Conservation (phyloP, 64 coral and sea anemone species). For the Catalaphyllia jardinei region DNA sequence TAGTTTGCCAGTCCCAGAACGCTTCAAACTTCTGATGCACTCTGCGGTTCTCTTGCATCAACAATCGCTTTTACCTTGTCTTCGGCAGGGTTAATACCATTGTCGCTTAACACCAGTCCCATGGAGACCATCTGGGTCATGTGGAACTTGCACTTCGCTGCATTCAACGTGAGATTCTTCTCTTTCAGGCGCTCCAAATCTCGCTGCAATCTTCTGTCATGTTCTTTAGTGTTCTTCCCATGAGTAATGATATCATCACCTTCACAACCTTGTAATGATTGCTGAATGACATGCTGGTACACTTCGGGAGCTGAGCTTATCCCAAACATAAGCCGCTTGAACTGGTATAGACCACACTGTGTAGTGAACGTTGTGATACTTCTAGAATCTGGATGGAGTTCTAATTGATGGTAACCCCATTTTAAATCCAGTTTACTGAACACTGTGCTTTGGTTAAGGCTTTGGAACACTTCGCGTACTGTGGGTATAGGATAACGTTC, state of each 20-base stretch:
- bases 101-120: not conserved
- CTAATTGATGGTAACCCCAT: conserved; percentile 43
- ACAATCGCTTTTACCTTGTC: not conserved
- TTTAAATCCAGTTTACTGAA: conserved; percentile 3
- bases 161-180: conserved; percentile 33
- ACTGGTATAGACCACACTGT: too few species aligned
- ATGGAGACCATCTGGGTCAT: conserved; percentile 29
- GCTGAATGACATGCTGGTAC: too few species aligned
- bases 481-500: conserved; percentile 49
- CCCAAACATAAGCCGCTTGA: too few species aligned
- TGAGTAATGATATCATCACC: too few species aligned
- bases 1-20: conserved; percentile 35
- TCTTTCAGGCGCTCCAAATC: conserved; percentile 28
- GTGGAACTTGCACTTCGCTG: conserved; percentile 2
- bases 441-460: conserved; percentile 34
- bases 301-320: too few species aligned
- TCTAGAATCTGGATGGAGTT: conserved; percentile 25
- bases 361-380: too few species aligned
- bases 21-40: conserved; percentile 17
- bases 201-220: conserved; percentile 13
- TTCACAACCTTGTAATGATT: too few species aligned
- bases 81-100: conserved; percentile 34
- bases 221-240: not conserved
- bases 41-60: conserved; percentile 29
- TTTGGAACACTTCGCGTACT: conserved; percentile 28